Evolutionary conservation across 2,797 vertebrate genomes (phyloP).

Genomic region (Anolis apletophallus): DNA sequence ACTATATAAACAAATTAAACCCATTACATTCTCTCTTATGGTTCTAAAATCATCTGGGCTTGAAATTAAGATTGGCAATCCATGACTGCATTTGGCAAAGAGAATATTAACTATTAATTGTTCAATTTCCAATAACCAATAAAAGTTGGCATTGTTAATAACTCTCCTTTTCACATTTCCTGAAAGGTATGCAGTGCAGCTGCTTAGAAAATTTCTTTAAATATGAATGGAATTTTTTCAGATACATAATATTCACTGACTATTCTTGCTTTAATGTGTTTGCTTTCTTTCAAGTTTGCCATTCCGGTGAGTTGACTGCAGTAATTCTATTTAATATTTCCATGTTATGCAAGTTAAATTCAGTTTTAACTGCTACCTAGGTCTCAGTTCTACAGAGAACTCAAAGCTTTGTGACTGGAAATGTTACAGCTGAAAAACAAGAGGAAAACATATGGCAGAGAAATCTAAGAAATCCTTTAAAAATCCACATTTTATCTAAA

Average conservation of each 20-base stretch:
- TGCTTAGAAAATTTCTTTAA: slow-evolving; percentile 43
- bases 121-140: slow-evolving; percentile 60
- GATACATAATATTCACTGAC: background rate
- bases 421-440: background rate
- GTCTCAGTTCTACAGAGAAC: background rate
- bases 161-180: slow-evolving; percentile 37
- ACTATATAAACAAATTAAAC: slow-evolving; percentile 64
- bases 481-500: background rate
- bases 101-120: slow-evolving; percentile 70
- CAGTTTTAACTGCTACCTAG: slow-evolving; percentile 39
- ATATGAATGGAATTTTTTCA: slow-evolving; percentile 25
- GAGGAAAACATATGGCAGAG: background rate
- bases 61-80: slow-evolving; percentile 73
- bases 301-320: slow-evolving; percentile 33
- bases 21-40: slow-evolving; percentile 47
- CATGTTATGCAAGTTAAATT: slow-evolving; percentile 21
- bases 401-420: background rate
- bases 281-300: slow-evolving; percentile 13
- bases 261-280: background rate
- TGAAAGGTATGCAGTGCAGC: slow-evolving; percentile 1
- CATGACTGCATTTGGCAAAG: slow-evolving; percentile 61
- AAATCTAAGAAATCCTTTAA: background rate
- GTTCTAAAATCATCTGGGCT: slow-evolving; percentile 62
- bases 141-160: slow-evolving; percentile 59
- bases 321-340: slow-evolving; percentile 36